Evolutionary conservation across 92 coral and sea anemone genomes (phyloP).

Genomic region (Porites divaricata): DNA sequence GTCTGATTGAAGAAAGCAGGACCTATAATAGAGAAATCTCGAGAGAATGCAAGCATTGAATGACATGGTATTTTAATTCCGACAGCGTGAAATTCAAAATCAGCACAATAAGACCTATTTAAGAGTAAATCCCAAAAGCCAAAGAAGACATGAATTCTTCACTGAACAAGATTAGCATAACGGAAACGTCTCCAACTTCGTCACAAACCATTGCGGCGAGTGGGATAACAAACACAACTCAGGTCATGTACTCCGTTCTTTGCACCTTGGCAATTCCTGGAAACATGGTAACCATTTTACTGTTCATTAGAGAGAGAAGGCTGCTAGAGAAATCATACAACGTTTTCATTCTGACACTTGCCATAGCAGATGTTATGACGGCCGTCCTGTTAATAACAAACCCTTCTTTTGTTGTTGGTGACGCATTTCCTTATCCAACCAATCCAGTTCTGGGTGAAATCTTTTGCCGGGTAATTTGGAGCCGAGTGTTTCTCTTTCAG

Average conservation of each 20-base stretch:
- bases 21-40: too few relatives aligned
- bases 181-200: not conserved
- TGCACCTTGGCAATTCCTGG: constrained; percentile 23
- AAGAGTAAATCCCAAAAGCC: not conserved
- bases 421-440: constrained; percentile 40
- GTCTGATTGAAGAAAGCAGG: too few relatives aligned
- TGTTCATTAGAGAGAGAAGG: constrained; percentile 22
- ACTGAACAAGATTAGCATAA: not conserved
- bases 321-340: constrained; percentile 30
- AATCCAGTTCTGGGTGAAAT: constrained; percentile 46
- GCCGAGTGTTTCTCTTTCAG: constrained; percentile 68
- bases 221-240: not conserved
- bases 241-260: not conserved
- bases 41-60: too few relatives aligned
- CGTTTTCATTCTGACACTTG: constrained; percentile 5
- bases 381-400: constrained; percentile 14
- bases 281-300: constrained; percentile 23
- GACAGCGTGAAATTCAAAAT: too few relatives aligned
- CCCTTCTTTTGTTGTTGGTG: constrained; percentile 42
- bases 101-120: not conserved
- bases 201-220: not conserved
- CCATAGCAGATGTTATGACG: constrained; percentile 26
- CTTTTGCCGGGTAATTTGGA: constrained; percentile 76
- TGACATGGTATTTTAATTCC: too few relatives aligned
- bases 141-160: constrained; percentile 11